phyloP scores from a whole-genome alignment of 2,888 invertebrate genomes.

The Chloroclystis v-ata region DNA sequence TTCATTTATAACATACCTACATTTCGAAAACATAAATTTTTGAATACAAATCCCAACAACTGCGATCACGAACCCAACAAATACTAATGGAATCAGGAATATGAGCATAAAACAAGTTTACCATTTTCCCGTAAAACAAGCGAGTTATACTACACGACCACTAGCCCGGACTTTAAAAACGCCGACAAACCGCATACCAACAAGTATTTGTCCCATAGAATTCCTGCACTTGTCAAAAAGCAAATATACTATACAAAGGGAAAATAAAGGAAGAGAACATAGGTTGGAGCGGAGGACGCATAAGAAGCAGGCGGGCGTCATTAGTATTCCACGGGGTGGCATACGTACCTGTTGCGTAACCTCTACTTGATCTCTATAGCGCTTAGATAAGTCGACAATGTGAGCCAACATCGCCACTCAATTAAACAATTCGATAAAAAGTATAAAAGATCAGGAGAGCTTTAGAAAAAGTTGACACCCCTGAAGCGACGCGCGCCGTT shows the following conservation, averaged over 20 bases:
- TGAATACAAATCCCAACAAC: no score
- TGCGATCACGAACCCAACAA: no score
- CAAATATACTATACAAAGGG: constrained; percentile 65
- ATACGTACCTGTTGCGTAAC: constrained; percentile 33
- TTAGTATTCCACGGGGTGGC: constrained; percentile 62
- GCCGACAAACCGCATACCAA: constrained; percentile 41
- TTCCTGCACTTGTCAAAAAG: constrained; percentile 69
- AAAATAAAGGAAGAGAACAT: constrained; percentile 63
- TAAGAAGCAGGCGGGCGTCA: constrained; percentile 51
- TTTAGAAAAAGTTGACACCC: constrained; percentile 71
- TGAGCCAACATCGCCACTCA: constrained; percentile 45
- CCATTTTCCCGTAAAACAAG: constrained; percentile 3
- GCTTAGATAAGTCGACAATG: constrained; percentile 9
- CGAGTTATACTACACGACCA: constrained; percentile 26
- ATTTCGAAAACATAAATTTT: no score
- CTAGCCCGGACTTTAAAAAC: constrained; percentile 18
- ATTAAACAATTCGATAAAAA: constrained; percentile 56
- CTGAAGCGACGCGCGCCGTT: constrained; percentile 70
- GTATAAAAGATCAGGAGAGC: constrained; percentile 60
- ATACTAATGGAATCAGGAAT: no score
- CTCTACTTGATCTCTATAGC: constrained; percentile 5
- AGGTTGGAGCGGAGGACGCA: constrained; percentile 51
- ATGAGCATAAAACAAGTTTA: no score
- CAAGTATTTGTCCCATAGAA: constrained; percentile 59
- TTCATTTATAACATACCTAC: no score